Evolutionary conservation across 2,113 vertebrate species (phyloP).

Genomic region (Hoplias malabaricus): DNA sequence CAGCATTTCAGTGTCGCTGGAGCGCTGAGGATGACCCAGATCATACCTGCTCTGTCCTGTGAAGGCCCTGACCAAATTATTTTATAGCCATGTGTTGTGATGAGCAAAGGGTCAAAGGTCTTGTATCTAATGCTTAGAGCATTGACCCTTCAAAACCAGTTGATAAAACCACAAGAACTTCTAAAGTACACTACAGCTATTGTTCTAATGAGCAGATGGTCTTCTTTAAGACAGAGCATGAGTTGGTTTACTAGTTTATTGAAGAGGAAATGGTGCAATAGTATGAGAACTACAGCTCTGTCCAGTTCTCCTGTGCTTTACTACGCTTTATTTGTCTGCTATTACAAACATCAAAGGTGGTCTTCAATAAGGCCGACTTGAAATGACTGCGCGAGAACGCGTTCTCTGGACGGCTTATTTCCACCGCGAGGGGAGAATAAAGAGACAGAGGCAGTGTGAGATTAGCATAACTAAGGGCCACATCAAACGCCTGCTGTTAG

Average conservation of each 20-base stretch:
- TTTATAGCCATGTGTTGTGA: background rate
- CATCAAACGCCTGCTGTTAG: slow-evolving; percentile 38
- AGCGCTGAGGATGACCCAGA: too few relatives aligned
- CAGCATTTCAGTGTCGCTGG: too few relatives aligned
- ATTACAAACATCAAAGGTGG: slow-evolving; percentile 46
- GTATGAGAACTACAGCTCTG: background rate
- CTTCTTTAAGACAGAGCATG: background rate
- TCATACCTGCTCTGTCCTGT: too few relatives aligned
- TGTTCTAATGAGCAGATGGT: background rate
- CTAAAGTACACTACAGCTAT: background rate
- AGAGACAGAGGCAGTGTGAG: slow-evolving; percentile 26
- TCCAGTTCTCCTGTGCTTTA: background rate
- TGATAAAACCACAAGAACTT: background rate
- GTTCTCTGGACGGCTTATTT: slow-evolving; percentile 34
- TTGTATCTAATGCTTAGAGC: background rate
- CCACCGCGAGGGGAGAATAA: slow-evolving; percentile 19
- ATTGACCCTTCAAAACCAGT: background rate
- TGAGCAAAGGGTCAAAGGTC: background rate
- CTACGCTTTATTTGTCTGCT: background rate
- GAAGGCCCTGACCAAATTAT: background rate
- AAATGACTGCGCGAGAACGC: background rate
- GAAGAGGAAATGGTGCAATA: background rate
- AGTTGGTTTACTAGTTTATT: background rate
- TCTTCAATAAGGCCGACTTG: slow-evolving; percentile 24
- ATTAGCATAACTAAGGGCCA: slow-evolving; percentile 51